Evolutionary conservation across 2,113 vertebrate genomes (phyloP).

Genomic region (Xenopus laevis): DNA sequence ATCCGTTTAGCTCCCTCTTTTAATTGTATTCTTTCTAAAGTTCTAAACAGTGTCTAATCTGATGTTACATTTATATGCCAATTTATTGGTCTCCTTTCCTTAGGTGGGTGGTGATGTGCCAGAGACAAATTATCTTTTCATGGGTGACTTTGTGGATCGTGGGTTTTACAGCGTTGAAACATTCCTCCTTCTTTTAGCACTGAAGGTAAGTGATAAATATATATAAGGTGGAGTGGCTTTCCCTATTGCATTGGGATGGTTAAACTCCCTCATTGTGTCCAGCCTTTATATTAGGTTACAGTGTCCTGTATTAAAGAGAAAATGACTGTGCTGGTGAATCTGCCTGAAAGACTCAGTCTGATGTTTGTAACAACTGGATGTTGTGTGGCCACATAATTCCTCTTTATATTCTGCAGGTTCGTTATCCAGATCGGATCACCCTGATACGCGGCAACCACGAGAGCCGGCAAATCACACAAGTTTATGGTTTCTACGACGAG

Average conservation of each 20-base stretch:
- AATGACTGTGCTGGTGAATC: too few relatives aligned
- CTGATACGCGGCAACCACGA: constrained; percentile 92
- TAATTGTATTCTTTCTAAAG: too few relatives aligned
- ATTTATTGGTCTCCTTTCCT: not conserved
- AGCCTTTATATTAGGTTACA: too few relatives aligned
- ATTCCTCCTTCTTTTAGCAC: constrained; percentile 84
- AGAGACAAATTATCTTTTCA: constrained; percentile 94
- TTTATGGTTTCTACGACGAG: constrained; percentile 93
- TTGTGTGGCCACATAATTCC: not conserved
- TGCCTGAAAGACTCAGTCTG: too few relatives aligned
- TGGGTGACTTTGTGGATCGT: constrained; percentile 93
- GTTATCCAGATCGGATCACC: constrained; percentile 91
- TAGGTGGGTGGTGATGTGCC: constrained; percentile 91
- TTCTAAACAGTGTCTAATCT: too few relatives aligned
- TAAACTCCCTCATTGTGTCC: too few relatives aligned
- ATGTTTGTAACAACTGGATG: too few relatives aligned
- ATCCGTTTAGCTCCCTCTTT: too few relatives aligned
- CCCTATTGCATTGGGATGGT: too few relatives aligned
- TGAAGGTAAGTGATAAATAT: constrained; percentile 72
- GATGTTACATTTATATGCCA: too few relatives aligned
- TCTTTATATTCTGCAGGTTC: constrained; percentile 67
- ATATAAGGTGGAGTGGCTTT: too few relatives aligned
- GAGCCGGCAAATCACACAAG: constrained; percentile 91
- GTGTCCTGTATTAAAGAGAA: too few relatives aligned
- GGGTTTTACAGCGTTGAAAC: constrained; percentile 95